Evolutionary conservation across 2,888 invertebrate species (phyloP), one percentile per base, ranked within the genome.

Genomic region (Caenorhabditis macrosperma): DNA sequence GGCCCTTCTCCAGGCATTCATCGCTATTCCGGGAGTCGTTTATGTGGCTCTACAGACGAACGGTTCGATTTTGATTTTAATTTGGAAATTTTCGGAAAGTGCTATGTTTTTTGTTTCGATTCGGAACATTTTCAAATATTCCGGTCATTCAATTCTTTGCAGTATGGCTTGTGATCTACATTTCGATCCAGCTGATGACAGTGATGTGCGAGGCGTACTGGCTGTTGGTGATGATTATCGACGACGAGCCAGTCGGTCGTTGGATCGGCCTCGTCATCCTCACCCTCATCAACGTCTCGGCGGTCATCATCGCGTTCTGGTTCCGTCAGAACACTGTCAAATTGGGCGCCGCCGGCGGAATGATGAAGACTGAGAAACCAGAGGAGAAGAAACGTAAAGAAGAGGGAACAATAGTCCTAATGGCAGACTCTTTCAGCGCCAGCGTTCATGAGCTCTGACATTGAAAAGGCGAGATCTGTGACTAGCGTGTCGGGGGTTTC

Each of bases 201-300:
- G 60, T 67, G 22, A 5, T 54, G 6, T 66, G 71, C 44, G 78
- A 78, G 20, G 9, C 72, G 48, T 71, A 66, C 44, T 78, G 78
- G 78, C 55, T 78, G 28, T n/a, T 69, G 22, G 69, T 69, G 44
- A 69, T 77, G 74, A 74, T 74, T n/a, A 57, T 59, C 41, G 64
- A 64, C 48, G 22, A 52, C 5, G 46, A 55, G 41, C 20, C 64
- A 9, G 64, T 52, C 12, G 74, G 74, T 5, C 20, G 50, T 0
- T 74, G 74, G 74, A n/a, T 64, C 10, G 74, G 41, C 30, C 44
- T 74, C 9, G 46, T 64, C 10, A 5, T 28, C n/a, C 28, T 74
- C 22, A 64, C 64, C 6, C 15, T 26, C 9, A 41, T 74, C 50
- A 74, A 74, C 20, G 38, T 74, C 5, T 1, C 35, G 1, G 74